Evolutionary conservation across 2,113 vertebrate genomes (phyloP).

Genomic region (Lichenostomus cassidix): DNA sequence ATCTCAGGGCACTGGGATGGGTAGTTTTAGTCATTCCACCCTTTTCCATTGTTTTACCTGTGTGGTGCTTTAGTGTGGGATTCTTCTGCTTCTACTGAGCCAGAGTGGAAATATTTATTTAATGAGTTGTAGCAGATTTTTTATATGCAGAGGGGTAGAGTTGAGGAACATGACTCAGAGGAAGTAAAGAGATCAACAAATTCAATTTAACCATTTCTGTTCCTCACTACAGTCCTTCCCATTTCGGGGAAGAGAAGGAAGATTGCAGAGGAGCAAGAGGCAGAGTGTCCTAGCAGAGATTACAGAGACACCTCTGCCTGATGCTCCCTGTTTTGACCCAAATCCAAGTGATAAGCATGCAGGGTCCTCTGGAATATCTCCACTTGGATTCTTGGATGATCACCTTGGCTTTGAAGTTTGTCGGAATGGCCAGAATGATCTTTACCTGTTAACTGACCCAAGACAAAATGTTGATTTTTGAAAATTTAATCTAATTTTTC

Average conservation of each 20-base stretch:
- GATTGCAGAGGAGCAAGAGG: not conserved
- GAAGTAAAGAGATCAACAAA: conserved; percentile 19
- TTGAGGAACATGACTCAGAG: conserved; percentile 9
- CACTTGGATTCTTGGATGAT: not conserved
- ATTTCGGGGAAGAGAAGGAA: not conserved
- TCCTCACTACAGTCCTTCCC: not conserved
- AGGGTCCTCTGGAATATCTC: not conserved
- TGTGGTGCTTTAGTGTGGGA: not conserved
- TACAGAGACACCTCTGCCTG: not conserved
- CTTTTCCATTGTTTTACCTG: not conserved
- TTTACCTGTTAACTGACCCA: not conserved
- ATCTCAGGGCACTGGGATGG: not conserved
- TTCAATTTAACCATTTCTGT: not conserved
- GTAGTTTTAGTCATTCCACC: not conserved
- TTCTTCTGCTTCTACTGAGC: not conserved
- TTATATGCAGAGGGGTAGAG: not conserved
- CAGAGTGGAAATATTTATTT: conserved; percentile 30
- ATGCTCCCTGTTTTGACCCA: not conserved
- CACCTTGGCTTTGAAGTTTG: not conserved
- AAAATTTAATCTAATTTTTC: not conserved
- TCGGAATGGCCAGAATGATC: not conserved
- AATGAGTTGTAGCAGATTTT: not conserved
- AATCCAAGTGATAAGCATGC: not conserved
- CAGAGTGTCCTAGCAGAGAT: not conserved
- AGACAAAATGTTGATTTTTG: not conserved